Percentiles rank a stretch among this genome's conserved stretches.
Evolutionary conservation across 2,113 vertebrate species (phyloP).

Genomic region (Tyrannus savana): DNA sequence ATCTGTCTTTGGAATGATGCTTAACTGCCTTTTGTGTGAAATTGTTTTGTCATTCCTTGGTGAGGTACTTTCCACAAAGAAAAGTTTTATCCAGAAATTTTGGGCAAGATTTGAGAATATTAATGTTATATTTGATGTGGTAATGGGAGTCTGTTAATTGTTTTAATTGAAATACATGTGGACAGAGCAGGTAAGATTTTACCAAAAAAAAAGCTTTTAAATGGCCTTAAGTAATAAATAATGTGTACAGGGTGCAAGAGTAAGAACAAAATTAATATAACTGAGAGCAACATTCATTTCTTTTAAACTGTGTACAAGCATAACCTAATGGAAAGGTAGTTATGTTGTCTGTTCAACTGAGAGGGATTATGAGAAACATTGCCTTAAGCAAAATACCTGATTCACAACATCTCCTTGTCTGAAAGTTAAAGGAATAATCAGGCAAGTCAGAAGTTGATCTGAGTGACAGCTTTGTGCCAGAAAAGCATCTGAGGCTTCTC

Average conservation of each 20-base stretch:
- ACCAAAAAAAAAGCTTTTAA: background rate
- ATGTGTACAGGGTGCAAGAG: background rate
- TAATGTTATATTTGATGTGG: background rate
- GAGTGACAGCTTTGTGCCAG: background rate
- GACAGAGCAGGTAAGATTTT: background rate
- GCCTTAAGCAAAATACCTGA: background rate
- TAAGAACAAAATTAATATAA: background rate
- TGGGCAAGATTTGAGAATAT: background rate
- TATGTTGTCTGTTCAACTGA: background rate
- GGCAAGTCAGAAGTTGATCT: background rate
- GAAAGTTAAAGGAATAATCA: background rate
- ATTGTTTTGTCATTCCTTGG: background rate
- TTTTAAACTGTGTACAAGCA: background rate
- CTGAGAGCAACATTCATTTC: background rate
- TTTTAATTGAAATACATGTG: background rate
- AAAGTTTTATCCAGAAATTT: background rate
- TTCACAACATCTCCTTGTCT: background rate
- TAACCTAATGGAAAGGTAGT: background rate
- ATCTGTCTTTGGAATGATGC: background rate
- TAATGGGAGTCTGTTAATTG: background rate
- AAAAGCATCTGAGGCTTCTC: background rate
- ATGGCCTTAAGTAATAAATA: background rate
- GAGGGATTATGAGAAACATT: background rate
- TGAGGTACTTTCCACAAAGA: background rate
- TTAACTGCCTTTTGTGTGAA: background rate